Conservation (phyloP, 2,888 invertebrate genomes). For the Ecdyonurus torrentis region DNA sequence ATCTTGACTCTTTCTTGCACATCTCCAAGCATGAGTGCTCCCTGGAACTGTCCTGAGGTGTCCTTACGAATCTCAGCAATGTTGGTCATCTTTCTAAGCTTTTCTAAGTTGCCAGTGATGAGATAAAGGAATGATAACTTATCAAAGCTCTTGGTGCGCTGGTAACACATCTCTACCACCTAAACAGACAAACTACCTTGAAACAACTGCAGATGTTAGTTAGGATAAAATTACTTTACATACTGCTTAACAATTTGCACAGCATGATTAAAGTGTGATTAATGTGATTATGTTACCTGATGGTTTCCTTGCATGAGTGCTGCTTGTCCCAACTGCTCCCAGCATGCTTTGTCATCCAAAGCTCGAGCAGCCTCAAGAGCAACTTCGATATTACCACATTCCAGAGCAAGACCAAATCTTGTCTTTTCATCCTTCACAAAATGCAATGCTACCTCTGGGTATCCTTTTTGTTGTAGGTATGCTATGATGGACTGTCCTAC, state of each 20-base stretch:
- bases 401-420: conserved; percentile 82
- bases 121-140: conserved; percentile 94
- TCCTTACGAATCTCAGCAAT: conserved; percentile 98
- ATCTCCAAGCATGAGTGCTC: conserved; percentile 82
- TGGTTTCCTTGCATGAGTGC: conserved; percentile 89
- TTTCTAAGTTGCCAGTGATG: conserved; percentile 95
- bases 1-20: conserved; percentile 75
- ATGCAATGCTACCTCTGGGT: conserved; percentile 96
- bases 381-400: conserved; percentile 97
- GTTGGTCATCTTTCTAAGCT: conserved; percentile 96
- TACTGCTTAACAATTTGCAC: neutral
- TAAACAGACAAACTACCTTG: conserved; percentile 18
- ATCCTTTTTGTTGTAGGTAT: conserved; percentile 96
- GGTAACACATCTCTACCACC: conserved; percentile 98
- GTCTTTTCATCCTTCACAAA: conserved; percentile 99
- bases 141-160: conserved; percentile 98
- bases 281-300: conserved; percentile 51
- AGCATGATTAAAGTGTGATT: conserved; percentile 12
- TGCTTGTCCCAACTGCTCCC: conserved; percentile 89
- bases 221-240: neutral
- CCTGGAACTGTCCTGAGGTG: conserved; percentile 91
- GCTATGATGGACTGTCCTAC: conserved; percentile 99
- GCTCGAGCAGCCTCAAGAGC: conserved; percentile 92
- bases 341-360: conserved; percentile 84
- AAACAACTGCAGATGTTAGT: too few species aligned